Conservation (phyloP, 2,113 vertebrate species). For the Leptosomus discolor region DNA sequence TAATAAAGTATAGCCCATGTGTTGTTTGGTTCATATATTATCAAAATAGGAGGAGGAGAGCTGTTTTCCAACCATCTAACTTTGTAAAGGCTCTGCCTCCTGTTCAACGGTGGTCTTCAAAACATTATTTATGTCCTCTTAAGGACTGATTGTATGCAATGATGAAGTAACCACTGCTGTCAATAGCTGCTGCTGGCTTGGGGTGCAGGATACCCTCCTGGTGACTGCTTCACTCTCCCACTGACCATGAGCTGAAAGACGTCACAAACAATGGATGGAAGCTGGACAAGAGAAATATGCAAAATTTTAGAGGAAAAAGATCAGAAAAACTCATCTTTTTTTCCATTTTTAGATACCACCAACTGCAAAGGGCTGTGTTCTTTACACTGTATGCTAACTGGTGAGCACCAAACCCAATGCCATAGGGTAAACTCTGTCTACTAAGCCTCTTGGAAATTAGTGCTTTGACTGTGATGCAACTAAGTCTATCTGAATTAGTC, state of each 20-base stretch:
- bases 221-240: neutral
- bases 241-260: neutral
- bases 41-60: neutral
- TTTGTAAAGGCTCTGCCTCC: neutral
- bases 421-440: neutral
- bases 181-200: neutral
- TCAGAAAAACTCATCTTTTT: neutral
- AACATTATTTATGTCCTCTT: neutral
- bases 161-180: neutral
- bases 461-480: neutral
- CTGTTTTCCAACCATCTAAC: neutral
- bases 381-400: neutral
- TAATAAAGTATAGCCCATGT: neutral
- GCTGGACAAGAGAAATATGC: neutral
- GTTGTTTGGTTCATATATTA: neutral
- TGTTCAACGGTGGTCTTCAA: neutral
- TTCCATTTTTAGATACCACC: neutral
- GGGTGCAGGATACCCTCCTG: neutral
- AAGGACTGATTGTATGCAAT: neutral
- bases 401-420: neutral
- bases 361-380: neutral
- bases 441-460: neutral
- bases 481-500: neutral
- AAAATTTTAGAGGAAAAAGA: neutral
- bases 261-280: neutral